Conservation (phyloP, 2,888 invertebrate genomes). For the Papilio gigon region DNA sequence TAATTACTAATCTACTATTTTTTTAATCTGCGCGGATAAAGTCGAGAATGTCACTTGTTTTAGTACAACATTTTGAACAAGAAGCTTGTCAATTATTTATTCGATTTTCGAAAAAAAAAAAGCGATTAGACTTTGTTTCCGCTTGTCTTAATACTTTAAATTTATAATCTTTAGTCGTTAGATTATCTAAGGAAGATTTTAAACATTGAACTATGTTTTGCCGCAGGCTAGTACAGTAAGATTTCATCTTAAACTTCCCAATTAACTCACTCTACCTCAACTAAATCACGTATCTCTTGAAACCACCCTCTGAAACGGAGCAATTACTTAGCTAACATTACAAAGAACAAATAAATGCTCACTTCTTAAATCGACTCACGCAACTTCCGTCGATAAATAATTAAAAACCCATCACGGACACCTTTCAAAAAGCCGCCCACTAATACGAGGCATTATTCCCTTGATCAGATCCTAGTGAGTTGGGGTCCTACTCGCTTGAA, state of each 20-base stretch:
- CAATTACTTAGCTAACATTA: slow-evolving; percentile 18
- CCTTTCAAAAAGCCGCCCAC: slow-evolving; percentile 73
- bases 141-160: background rate
- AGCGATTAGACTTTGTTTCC: too few relatives aligned
- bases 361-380: slow-evolving; percentile 36
- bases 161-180: background rate
- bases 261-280: background rate
- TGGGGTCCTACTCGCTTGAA: slow-evolving; percentile 45
- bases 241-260: background rate
- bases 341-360: slow-evolving; percentile 28
- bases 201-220: background rate
- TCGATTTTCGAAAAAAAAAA: too few relatives aligned
- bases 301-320: slow-evolving; percentile 1
- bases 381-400: slow-evolving; percentile 58
- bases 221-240: background rate
- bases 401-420: slow-evolving; percentile 75
- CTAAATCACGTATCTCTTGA: background rate
- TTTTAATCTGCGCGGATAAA: too few relatives aligned
- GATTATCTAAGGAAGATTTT: background rate
- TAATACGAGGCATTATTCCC: slow-evolving; percentile 68
- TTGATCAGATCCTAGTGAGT: slow-evolving; percentile 65
- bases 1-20: too few relatives aligned
- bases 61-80: too few relatives aligned
- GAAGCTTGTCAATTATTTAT: too few relatives aligned
- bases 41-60: too few relatives aligned